Evolutionary conservation across 2,797 vertebrate species (phyloP).

Genomic region (Eutrigla gurnardus): DNA sequence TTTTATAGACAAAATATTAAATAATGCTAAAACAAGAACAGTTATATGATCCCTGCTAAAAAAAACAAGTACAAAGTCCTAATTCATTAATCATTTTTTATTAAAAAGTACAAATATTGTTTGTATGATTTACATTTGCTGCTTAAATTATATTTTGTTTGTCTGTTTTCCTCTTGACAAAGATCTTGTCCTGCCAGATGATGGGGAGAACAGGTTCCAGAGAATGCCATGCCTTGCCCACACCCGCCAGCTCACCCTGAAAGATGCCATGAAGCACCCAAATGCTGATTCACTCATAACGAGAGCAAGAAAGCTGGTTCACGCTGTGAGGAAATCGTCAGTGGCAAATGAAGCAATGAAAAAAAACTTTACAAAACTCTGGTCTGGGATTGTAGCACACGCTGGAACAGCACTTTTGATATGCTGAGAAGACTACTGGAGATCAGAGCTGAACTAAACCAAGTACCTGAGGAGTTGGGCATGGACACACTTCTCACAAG

Average conservation of each 20-base stretch:
- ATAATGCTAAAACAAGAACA: too few relatives aligned
- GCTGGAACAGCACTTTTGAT: conserved; percentile 19
- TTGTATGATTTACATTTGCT: too few relatives aligned
- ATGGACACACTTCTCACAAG: conserved; percentile 13
- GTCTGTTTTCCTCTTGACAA: neutral
- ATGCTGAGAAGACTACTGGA: conserved; percentile 11
- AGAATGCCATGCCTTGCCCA: conserved; percentile 7
- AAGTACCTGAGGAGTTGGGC: neutral
- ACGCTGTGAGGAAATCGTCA: conserved; percentile 5
- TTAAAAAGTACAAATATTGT: too few relatives aligned
- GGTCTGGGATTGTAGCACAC: neutral
- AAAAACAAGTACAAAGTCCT: too few relatives aligned
- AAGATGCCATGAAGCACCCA: conserved; percentile 19
- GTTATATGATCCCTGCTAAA: too few relatives aligned
- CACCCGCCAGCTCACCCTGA: conserved; percentile 18
- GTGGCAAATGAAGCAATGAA: neutral
- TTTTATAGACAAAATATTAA: too few relatives aligned
- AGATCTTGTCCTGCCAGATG: conserved; percentile 12
- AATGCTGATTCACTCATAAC: conserved; percentile 9
- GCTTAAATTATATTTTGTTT: neutral
- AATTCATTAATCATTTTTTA: too few relatives aligned
- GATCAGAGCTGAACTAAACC: conserved; percentile 2
- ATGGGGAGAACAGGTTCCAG: conserved; percentile 6
- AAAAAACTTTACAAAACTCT: conserved; percentile 16
- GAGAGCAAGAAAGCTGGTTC: conserved; percentile 4